Percentiles rank a stretch among this genome's conserved stretches.
Conservation (phyloP, 2,888 invertebrate genomes). For the Agrochola macilenta region DNA sequence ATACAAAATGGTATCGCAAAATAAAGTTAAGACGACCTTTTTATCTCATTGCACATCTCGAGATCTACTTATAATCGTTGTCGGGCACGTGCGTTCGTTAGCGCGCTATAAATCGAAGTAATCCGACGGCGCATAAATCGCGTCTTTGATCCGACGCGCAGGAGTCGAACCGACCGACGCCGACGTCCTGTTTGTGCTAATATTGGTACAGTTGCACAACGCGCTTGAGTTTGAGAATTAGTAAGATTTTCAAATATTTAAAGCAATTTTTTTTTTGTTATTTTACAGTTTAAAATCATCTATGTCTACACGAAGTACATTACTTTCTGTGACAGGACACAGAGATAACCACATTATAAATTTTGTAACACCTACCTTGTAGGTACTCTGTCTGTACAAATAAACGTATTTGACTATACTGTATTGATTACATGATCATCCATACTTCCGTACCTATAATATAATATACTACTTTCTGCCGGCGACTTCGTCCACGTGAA, state of each 20-base stretch:
- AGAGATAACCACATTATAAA: no score
- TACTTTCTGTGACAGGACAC: no score
- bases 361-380: no score
- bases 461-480: no score
- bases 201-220: constrained; percentile 54
- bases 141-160: constrained; percentile 70
- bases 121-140: constrained; percentile 72
- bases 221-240: neutral
- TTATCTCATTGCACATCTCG: constrained; percentile 24
- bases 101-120: constrained; percentile 71
- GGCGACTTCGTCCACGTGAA: no score
- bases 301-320: no score
- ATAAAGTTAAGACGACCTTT: neutral
- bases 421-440: no score
- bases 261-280: no score
- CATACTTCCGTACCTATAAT: no score
- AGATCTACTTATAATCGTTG: constrained; percentile 45
- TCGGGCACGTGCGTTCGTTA: constrained; percentile 69
- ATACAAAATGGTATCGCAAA: neutral
- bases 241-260: neutral
- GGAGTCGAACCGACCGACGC: constrained; percentile 64
- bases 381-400: no score
- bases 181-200: constrained; percentile 63
- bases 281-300: no score
- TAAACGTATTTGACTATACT: no score